Evolutionary conservation across 1,140 invertebrate species (phyloP).

Genomic region (Nasonia vitripennis): DNA sequence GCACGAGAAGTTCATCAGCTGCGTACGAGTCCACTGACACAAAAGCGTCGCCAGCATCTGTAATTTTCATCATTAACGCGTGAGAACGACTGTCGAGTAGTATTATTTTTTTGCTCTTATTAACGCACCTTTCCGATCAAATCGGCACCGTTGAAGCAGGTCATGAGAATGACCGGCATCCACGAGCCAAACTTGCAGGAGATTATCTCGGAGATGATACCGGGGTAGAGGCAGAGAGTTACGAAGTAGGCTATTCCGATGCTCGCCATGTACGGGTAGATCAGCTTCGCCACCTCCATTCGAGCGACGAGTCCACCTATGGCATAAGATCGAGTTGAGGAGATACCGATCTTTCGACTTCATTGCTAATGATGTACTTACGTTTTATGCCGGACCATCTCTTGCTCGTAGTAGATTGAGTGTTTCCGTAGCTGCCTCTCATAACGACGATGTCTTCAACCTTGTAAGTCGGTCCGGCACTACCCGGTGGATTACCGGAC

Average conservation of each 20-base stretch:
- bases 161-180: slow-evolving; percentile 95
- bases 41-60: slow-evolving; percentile 87
- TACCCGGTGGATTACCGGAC: slow-evolving; percentile 74
- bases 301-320: slow-evolving; percentile 82
- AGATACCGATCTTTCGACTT: slow-evolving; percentile 1
- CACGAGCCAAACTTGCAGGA: slow-evolving; percentile 88
- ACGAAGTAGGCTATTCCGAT: slow-evolving; percentile 92
- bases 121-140: slow-evolving; percentile 85
- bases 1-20: slow-evolving; percentile 83
- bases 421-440: slow-evolving; percentile 75
- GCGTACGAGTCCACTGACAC: slow-evolving; percentile 86
- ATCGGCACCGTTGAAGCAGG: slow-evolving; percentile 90
- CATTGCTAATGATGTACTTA: slow-evolving; percentile 66
- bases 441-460: slow-evolving; percentile 87
- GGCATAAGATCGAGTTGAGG: slow-evolving; percentile 37
- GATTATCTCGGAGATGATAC: slow-evolving; percentile 90
- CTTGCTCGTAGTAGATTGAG: slow-evolving; percentile 69
- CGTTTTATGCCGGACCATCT: slow-evolving; percentile 80
- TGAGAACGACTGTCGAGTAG: too few relatives aligned
- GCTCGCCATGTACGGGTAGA: slow-evolving; percentile 92
- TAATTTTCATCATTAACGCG: slow-evolving; percentile 12
- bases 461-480: slow-evolving; percentile 81
- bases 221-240: slow-evolving; percentile 91
- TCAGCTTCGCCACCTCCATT: slow-evolving; percentile 85
- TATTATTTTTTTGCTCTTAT: not conserved